These are phyloP conservation scores for Acanthopagrus latus DNA, from an alignment of 2,797 vertebrate genomes.

Conservation along the genomic window DNA sequence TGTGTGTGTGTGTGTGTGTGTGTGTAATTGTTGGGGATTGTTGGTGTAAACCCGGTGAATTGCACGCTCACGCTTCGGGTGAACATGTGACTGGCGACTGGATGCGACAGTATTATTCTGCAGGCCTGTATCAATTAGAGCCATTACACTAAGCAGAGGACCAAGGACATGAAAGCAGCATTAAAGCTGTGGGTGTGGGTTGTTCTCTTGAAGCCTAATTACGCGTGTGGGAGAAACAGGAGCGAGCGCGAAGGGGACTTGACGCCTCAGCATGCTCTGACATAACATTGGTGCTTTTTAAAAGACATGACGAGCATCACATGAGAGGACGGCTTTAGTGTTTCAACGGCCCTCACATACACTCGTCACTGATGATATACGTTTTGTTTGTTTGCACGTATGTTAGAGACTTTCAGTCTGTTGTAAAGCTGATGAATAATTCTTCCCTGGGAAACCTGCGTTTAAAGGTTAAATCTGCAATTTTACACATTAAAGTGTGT, in stretches of 20 bases:
- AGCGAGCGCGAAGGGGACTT: conserved; percentile 49
- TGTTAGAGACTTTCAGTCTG: not conserved
- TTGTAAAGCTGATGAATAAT: not conserved
- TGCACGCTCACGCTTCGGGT: conserved; percentile 27
- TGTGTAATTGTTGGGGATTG: not conserved
- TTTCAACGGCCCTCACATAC: conserved; percentile 36
- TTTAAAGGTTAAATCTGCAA: too few relatives aligned
- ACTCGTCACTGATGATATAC: conserved; percentile 55
- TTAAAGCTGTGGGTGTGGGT: conserved; percentile 43
- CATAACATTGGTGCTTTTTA: conserved; percentile 57
- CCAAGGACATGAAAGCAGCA: conserved; percentile 53
- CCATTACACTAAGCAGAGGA: conserved; percentile 53
- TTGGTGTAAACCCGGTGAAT: conserved; percentile 29
- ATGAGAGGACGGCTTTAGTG: conserved; percentile 55
- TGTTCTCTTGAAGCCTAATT: conserved; percentile 55
- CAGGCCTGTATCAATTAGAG: conserved; percentile 63
- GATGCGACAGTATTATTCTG: conserved; percentile 45
- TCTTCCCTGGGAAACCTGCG: not conserved
- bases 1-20: not conserved
- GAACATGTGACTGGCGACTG: conserved; percentile 40
- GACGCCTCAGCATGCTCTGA: conserved; percentile 60
- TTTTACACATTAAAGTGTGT: too few relatives aligned
- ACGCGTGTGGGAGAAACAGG: conserved; percentile 60
- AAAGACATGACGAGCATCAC: conserved; percentile 63
- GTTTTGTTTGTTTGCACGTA: conserved; percentile 41